Evolutionary conservation across 2,113 vertebrate genomes (phyloP), one percentile per base, ranked within the genome.

Genomic region (Aptenodytes patagonicus): DNA sequence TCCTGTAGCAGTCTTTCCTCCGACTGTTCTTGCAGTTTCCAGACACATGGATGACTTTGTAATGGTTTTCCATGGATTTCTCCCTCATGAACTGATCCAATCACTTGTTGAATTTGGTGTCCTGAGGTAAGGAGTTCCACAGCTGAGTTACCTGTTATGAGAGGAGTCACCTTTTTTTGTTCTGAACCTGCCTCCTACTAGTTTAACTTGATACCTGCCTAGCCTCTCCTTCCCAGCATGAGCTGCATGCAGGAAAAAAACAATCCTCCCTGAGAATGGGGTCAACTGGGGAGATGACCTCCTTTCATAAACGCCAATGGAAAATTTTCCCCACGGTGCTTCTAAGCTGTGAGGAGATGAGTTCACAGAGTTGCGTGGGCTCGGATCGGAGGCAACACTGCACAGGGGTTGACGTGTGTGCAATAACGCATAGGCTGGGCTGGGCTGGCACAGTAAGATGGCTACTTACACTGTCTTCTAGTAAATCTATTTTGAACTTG

Each of bases 401-500:
- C n/a, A 49, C 14, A 40, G 46, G 29, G 22, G 3, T 25, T 87
- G 65, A 49, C 0, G 0, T 11, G 1, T 31, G 14, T 64, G 31
- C 2, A 9, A 49, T 47, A 69, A 70, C 2, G 3, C 34, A 34
- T 1, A 16, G 29, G 25, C 55, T 83, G 77, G 31, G 47, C 61
- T 81, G 65, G 52, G 31, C 38, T 83, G 72, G n/a, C 66, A 77
- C 70, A 84, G 10, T 1, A 18, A 31, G 20, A 38, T 47, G 70
- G 81, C 42, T 83, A n/a, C 36, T 89, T 54, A 38, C 16, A 46
- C 13, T 42, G 12, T 11, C 13, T 66, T 84, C 62, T 83, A 91
- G 34, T 90, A 87, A 91, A 80, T 77, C 21, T 58, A 29, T 88
- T 93, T 73, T 61, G 47, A 69, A 70, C 25, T 47, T 83, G 22